Percentiles rank a stretch among this genome's conserved stretches.
Evolutionary conservation across 2,888 invertebrate genomes (phyloP).

Genomic region (Eupithecia centaureata): DNA sequence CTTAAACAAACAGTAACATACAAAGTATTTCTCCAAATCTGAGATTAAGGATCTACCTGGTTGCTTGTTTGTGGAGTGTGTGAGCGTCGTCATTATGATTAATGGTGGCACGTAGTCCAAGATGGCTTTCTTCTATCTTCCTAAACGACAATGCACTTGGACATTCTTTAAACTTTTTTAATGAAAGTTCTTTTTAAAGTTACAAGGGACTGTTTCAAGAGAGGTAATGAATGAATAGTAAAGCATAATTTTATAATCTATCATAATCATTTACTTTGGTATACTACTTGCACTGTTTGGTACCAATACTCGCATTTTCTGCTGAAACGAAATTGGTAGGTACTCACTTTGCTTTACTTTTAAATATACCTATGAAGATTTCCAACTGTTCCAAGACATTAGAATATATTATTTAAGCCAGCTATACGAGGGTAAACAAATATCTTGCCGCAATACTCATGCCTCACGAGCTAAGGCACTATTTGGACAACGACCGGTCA

Average conservation of each 20-base stretch:
- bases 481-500: constrained; percentile 80
- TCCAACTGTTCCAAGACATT: constrained; percentile 53
- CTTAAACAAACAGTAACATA: constrained; percentile 50
- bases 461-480: constrained; percentile 63
- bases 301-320: too few relatives aligned
- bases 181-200: neutral
- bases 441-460: constrained; percentile 64
- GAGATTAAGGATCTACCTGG: constrained; percentile 47
- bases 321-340: too few relatives aligned
- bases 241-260: neutral
- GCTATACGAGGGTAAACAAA: constrained; percentile 71
- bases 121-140: constrained; percentile 68
- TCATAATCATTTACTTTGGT: neutral
- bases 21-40: constrained; percentile 54
- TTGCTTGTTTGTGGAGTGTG: constrained; percentile 59
- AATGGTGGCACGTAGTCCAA: constrained; percentile 69
- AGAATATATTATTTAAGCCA: constrained; percentile 72
- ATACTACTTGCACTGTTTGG: too few relatives aligned
- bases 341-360: too few relatives aligned
- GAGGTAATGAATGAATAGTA: neutral
- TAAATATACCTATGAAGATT: too few relatives aligned
- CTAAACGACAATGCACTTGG: constrained; percentile 69
- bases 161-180: constrained; percentile 60
- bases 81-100: constrained; percentile 69
- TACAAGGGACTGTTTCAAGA: neutral